Evolutionary conservation across 1,140 invertebrate species (phyloP), one percentile per base, ranked within the genome.

Genomic region (Anastrepha obliqua): DNA sequence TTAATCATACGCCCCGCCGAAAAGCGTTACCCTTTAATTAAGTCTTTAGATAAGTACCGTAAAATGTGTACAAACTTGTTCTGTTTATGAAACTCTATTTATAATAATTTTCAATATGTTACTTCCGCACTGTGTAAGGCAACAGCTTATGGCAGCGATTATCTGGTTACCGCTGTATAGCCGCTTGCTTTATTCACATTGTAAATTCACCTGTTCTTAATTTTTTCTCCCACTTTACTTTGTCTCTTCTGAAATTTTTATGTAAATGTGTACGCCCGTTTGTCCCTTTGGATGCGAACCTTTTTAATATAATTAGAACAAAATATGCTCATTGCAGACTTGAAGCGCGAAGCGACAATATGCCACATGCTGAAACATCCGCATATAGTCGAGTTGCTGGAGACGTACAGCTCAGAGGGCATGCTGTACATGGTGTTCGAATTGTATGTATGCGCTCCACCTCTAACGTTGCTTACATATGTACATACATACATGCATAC

Each of bases 361-460:
- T 99, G 98, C 94, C 98, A 99, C 93, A 98, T 99, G 97, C 94
- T 99, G 89, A 99, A 99, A 94, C 99, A 99, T 95, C 98, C 98
- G 4, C 98, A 99, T 94, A 99, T 99, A 89, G 98, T 99, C 81
- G 98, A 99, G 94, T 95, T 99, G 51, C 94, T 99, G 87, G 99
- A 99, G 94, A 99, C 98, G 0, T 99, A 99, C 95, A 99, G 98
- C 91, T 99, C 98, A 9, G 98, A 99, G 94, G 98, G 98, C 91
- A 99, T 99, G 97, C 95, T 99, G 3, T 99, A 99, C 93, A 99
- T 99, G 98, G 98, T 99, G 88, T 99, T 99, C 95, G 98, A 99
- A 96, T 99, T 98, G 98, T 99, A 95, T 98, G 98, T 87, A 78
- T 60, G 29, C 67, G 44, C n/a, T 39, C 5, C 20, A 55, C 13